A percentile compares a stretch with the other conserved stretches of the same genome.
Evolutionary conservation across 2,113 vertebrate species (phyloP).

Genomic region (Larimichthys polyactis): DNA sequence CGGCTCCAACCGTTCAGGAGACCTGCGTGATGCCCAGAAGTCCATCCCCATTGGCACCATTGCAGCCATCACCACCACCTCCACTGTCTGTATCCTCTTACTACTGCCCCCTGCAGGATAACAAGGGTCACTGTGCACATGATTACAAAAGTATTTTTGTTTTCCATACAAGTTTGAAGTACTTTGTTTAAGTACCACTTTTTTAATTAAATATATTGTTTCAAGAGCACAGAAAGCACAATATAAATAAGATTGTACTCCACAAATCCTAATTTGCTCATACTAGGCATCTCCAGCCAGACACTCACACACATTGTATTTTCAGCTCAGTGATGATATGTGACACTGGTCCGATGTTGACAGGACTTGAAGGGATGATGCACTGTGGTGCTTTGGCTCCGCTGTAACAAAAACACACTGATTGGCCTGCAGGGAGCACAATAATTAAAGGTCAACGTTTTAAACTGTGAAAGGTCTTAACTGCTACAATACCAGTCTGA

Average conservation of each 20-base stretch:
- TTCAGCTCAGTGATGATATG: conserved; percentile 6
- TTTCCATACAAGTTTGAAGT: not conserved
- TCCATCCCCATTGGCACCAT: conserved; percentile 98
- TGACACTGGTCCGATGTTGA: conserved; percentile 7
- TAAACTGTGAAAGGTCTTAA: conserved; percentile 44
- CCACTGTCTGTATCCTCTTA: conserved; percentile 95
- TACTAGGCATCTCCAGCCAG: not conserved
- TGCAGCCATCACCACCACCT: conserved; percentile 96
- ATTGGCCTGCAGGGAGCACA: conserved; percentile 21
- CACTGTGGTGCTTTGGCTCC: conserved; percentile 7
- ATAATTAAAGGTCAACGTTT: conserved; percentile 62
- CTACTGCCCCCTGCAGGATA: conserved; percentile 38
- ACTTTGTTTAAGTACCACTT: not conserved
- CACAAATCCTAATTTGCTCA: not conserved
- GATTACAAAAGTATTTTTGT: not conserved
- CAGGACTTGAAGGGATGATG: conserved; percentile 11
- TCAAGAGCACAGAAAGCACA: not conserved
- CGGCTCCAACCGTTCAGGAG: conserved; percentile 97
- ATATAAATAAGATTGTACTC: not conserved
- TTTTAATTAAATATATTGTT: not conserved
- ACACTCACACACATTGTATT: conserved; percentile 7
- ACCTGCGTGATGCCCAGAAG: conserved; percentile 98
- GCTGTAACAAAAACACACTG: conserved; percentile 23
- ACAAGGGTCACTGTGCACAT: not conserved
- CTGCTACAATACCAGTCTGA: conserved; percentile 33